Percentiles rank a stretch among this genome's conserved stretches.
phyloP scores from a whole-genome alignment of 2,888 invertebrate species.

The Heliconius erato region DNA sequence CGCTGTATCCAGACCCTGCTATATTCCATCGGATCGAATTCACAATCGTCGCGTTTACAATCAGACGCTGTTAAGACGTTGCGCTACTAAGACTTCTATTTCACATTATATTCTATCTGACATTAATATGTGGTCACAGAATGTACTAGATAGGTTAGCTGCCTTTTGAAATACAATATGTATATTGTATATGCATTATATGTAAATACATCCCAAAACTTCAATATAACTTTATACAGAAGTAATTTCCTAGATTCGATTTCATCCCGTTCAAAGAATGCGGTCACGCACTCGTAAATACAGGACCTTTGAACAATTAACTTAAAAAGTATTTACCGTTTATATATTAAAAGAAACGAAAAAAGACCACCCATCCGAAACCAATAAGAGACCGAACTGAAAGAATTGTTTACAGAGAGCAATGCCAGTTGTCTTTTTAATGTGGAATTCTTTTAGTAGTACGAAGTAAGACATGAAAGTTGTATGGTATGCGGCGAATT shows the following conservation, averaged over 20 bases:
- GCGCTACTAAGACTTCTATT: no score
- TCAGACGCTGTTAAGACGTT: no score
- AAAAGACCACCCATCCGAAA: conserved; percentile 58
- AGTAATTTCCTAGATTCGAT: neutral
- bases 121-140: no score
- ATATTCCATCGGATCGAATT: no score
- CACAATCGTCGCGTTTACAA: no score
- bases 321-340: conserved; percentile 53
- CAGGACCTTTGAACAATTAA: conserved; percentile 10
- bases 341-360: conserved; percentile 67
- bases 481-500: conserved; percentile 27
- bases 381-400: conserved; percentile 73
- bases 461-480: conserved; percentile 75
- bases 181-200: no score
- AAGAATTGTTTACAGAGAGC: conserved; percentile 75
- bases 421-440: conserved; percentile 78
- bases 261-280: neutral
- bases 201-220: neutral
- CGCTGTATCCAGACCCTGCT: no score
- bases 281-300: neutral
- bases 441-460: conserved; percentile 78
- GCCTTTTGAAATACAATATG: no score
- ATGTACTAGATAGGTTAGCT: no score
- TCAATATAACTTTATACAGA: neutral
- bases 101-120: no score